Conservation (phyloP, 2,888 invertebrate species). For the Callinectes sapidus region DNA sequence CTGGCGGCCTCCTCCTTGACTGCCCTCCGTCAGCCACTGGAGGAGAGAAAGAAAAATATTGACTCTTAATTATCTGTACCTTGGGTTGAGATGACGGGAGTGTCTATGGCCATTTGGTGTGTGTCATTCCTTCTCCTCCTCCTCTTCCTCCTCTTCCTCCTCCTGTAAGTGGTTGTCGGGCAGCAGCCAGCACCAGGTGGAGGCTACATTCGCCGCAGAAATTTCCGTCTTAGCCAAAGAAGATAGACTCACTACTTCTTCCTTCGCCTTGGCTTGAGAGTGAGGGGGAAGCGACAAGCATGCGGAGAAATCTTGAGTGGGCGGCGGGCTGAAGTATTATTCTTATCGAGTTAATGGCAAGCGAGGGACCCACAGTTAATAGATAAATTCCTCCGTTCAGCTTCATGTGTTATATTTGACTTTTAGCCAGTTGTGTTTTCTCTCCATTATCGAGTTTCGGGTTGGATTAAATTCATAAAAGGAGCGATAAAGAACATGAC, state of each 20-base stretch:
- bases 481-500: too few species aligned
- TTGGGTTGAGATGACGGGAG: not conserved
- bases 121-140: slow-evolving; percentile 23
- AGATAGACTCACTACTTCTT: too few species aligned
- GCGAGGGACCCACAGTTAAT: not conserved
- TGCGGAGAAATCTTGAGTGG: not conserved
- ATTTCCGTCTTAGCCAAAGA: not conserved
- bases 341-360: not conserved
- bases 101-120: slow-evolving; percentile 17
- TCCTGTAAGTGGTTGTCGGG: slow-evolving; percentile 6
- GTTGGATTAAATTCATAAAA: not conserved
- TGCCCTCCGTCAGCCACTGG: not conserved
- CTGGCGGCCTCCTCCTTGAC: not conserved
- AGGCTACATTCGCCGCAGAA: not conserved
- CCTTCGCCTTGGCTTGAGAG: not conserved
- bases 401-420: not conserved
- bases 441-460: not conserved
- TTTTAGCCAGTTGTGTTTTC: not conserved
- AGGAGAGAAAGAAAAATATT: slow-evolving; percentile 32
- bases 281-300: not conserved
- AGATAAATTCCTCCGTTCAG: not conserved
- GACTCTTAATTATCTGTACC: slow-evolving; percentile 21
- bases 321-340: not conserved
- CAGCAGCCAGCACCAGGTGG: slow-evolving; percentile 13
- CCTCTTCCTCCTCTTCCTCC: not conserved